A percentile compares a stretch with the other conserved stretches of the same genome.
phyloP scores from a whole-genome alignment of 2,888 invertebrate genomes.

The Agrochola litura region DNA sequence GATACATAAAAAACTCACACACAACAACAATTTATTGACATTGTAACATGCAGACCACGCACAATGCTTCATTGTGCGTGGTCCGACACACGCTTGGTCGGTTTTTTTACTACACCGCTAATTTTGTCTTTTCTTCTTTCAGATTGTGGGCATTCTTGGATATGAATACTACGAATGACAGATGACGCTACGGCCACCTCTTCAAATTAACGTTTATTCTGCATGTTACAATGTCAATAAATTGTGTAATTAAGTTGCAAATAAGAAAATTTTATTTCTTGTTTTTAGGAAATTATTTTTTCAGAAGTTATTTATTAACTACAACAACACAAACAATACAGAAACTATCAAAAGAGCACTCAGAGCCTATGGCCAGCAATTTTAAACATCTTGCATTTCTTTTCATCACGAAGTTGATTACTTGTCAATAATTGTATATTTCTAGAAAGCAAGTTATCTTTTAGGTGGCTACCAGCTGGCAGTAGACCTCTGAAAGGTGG shows the following conservation, averaged over 20 bases:
- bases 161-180: slow-evolving; percentile 32
- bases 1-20: too few relatives aligned
- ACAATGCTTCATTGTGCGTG: too few relatives aligned
- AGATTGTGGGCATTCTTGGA: slow-evolving; percentile 56
- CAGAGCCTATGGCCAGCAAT: slow-evolving; percentile 82
- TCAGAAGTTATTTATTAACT: slow-evolving; percentile 16
- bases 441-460: slow-evolving; percentile 64
- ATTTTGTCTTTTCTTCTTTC: slow-evolving; percentile 43
- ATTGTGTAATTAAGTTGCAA: slow-evolving; percentile 50
- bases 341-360: slow-evolving; percentile 45
- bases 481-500: slow-evolving; percentile 52
- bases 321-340: slow-evolving; percentile 40
- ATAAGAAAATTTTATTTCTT: slow-evolving; percentile 47
- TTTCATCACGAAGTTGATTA: slow-evolving; percentile 76
- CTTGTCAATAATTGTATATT: slow-evolving; percentile 73
- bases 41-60: too few relatives aligned
- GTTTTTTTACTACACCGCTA: slow-evolving; percentile 24
- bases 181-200: slow-evolving; percentile 18
- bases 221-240: slow-evolving; percentile 58
- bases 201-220: slow-evolving; percentile 21
- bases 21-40: too few relatives aligned
- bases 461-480: slow-evolving; percentile 58
- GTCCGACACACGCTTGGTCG: too few relatives aligned
- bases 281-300: slow-evolving; percentile 3
- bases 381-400: slow-evolving; percentile 84